Conservation (phyloP, 2,113 vertebrate genomes). For the Chelonoidis abingdonii region DNA sequence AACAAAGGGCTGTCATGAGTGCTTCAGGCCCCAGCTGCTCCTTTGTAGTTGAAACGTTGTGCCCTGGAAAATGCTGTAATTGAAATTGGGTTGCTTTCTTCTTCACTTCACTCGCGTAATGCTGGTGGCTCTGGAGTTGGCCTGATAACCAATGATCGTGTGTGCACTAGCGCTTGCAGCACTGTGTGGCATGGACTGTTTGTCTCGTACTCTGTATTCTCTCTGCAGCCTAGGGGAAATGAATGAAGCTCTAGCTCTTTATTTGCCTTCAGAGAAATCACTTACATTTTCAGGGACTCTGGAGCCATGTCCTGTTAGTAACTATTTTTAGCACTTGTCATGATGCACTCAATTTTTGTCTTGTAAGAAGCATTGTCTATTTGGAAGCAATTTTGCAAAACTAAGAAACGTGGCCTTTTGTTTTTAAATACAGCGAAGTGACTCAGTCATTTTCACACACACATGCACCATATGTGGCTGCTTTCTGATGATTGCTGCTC, state of each 20-base stretch:
- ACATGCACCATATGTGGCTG: neutral
- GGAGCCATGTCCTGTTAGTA: neutral
- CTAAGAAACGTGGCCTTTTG: neutral
- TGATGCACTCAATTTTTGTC: neutral
- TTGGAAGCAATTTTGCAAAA: neutral
- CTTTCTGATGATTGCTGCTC: neutral
- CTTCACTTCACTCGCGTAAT: neutral
- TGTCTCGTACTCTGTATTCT: neutral
- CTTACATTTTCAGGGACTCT: neutral
- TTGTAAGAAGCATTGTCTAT: neutral
- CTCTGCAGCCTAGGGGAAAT: neutral
- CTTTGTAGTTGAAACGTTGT: neutral
- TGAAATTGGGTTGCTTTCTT: neutral
- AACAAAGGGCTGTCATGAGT: accelerated
- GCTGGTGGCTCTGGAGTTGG: neutral
- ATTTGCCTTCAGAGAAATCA: neutral
- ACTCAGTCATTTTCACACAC: accelerated
- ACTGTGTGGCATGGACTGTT: neutral
- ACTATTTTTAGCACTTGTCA: accelerated
- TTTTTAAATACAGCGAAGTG: accelerated
- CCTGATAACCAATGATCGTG: neutral
- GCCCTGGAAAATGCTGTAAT: neutral
- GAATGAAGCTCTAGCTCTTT: neutral
- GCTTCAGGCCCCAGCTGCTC: neutral
- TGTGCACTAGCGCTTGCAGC: neutral